phyloP scores from a whole-genome alignment of 2,888 invertebrate species.

The Gonocerus acuteangulatus region DNA sequence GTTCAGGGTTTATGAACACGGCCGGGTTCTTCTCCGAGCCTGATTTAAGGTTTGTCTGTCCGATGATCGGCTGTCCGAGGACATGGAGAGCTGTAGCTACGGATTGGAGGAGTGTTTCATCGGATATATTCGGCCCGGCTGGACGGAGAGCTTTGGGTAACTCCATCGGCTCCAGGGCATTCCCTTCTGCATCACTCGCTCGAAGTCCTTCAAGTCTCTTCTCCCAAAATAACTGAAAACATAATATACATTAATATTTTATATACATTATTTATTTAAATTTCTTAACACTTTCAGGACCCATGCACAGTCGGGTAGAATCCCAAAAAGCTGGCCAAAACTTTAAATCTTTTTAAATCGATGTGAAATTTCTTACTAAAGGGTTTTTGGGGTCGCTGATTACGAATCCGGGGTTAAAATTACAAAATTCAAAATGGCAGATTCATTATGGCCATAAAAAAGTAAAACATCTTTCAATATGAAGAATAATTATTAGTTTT shows the following conservation, averaged over 20 bases:
- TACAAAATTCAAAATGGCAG: too few relatives aligned
- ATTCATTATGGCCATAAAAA: too few relatives aligned
- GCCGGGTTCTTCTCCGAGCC: conserved; percentile 87
- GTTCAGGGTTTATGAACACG: conserved; percentile 90
- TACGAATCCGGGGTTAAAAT: too few relatives aligned
- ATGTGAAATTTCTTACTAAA: too few relatives aligned
- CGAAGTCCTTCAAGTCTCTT: conserved; percentile 64
- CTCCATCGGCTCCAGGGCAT: conserved; percentile 73
- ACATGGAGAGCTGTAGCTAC: conserved; percentile 93
- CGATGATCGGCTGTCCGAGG: conserved; percentile 77
- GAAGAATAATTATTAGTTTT: too few relatives aligned
- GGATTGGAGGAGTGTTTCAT: conserved; percentile 82
- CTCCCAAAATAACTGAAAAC: conserved; percentile 57
- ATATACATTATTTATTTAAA: background rate
- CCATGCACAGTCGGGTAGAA: too few relatives aligned
- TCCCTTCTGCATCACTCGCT: conserved; percentile 80
- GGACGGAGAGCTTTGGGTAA: conserved; percentile 75
- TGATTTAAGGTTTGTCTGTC: conserved; percentile 73
- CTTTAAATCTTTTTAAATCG: too few relatives aligned
- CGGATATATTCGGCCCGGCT: conserved; percentile 76
- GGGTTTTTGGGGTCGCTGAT: too few relatives aligned
- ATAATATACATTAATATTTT: background rate
- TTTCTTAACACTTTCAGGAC: too few relatives aligned
- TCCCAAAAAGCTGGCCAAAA: too few relatives aligned
- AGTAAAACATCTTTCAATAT: too few relatives aligned